phyloP scores from a whole-genome alignment of 2,113 vertebrate species.

The Trochalopteron elliotii region DNA sequence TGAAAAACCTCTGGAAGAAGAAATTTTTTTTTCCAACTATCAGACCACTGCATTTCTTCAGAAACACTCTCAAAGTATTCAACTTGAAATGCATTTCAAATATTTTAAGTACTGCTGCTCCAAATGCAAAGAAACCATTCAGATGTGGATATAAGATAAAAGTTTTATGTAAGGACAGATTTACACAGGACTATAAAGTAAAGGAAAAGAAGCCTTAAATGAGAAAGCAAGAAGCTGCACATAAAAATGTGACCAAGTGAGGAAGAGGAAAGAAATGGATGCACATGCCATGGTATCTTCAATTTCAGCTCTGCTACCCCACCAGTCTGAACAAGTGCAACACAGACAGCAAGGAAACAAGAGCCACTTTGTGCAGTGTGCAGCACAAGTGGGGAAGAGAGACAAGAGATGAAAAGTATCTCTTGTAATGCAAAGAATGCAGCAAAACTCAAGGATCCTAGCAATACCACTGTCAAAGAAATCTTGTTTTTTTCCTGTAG shows the following conservation, averaged over 20 bases:
- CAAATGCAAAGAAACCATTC: not conserved
- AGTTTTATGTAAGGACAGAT: not conserved
- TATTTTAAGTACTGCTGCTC: not conserved
- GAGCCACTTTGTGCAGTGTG: not conserved
- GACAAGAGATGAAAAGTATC: not conserved
- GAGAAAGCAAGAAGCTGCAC: not conserved
- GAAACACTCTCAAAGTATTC: not conserved
- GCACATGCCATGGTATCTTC: not conserved
- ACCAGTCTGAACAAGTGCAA: not conserved
- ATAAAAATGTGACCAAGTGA: not conserved
- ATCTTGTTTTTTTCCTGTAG: not conserved
- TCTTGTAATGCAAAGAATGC: constrained; percentile 16
- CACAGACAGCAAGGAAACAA: constrained; percentile 6
- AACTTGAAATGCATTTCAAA: not conserved
- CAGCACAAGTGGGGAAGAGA: not conserved
- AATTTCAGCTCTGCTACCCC: not conserved
- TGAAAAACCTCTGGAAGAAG: not conserved
- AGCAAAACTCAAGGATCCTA: not conserved
- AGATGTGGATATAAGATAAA: not conserved
- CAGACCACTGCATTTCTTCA: not conserved
- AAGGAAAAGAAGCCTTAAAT: not conserved
- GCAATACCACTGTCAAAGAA: not conserved
- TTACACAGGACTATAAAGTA: not conserved
- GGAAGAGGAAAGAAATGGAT: not conserved
- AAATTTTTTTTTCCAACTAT: not conserved